Base-by-base conservation (phyloP, 2,888 invertebrate species). In the Plebejus anna region DNA sequence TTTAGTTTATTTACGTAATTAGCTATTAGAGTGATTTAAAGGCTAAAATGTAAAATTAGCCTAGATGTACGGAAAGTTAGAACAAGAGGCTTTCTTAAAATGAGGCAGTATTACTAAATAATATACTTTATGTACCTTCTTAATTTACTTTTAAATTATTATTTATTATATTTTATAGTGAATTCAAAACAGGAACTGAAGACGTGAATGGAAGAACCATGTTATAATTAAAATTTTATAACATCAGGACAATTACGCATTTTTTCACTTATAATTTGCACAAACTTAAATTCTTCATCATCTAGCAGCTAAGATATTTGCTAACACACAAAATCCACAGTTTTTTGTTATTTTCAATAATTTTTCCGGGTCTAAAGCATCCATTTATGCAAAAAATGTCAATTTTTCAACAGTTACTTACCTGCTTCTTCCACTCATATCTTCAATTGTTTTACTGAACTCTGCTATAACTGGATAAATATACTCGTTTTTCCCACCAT, bases 41-140 rank as follows among this genome's bases (percentile, higher is more conserved):
- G 73, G 73, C 73, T 73, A 73, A 73, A 28, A 73, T 47, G 13
- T 51, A 51, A 73, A 32, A 73, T 73, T 73, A 73, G 73, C 73
- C 73, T 51, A 55, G 32, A 73, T n/a, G 16, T 73, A 51, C 32
- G 32, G 66, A 66, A 66, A 32, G 32, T 73, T 73, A 47, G 28
- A 28, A 7, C 28, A 32, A 73, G 55, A 55, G 73, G 55, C 73
- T 73, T 73, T 73, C 51, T 16, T 16, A 9, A 28, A 47, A 72
- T 42, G 16, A 73, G 72, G 72, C 73, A 73, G 73, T 73, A 73
- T 73, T 73, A 73, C 28, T 73, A 73, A 47, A 32, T 47, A 32
- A 72, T 51, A 73, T 51, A 73, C 13, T n/a, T 47, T 51, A 0
- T 22, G 72, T 42, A 72, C 22, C 28, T 51, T 70, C 13, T 32